Percentiles rank a stretch among this genome's conserved stretches.
Evolutionary conservation across 2,797 vertebrate species (phyloP).

Genomic region (Borostomias antarcticus): DNA sequence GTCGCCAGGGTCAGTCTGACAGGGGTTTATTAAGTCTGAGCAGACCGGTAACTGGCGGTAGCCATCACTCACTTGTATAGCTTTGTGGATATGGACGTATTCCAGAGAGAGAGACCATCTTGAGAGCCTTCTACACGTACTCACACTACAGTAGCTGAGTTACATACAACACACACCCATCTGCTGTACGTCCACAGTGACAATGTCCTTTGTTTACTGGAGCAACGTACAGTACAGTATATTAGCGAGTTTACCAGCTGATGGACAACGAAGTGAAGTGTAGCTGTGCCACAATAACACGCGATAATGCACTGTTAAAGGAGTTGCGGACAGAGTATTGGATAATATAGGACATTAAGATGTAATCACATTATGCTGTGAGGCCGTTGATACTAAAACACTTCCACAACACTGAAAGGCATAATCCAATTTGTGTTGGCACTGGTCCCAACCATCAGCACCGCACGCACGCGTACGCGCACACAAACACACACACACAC

Average conservation of each 20-base stretch:
- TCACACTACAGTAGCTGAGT: no score
- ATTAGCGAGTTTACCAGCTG: neutral
- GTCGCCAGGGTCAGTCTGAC: neutral
- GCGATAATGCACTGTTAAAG: conserved; percentile 73
- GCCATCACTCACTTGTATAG: neutral
- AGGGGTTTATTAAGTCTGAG: neutral
- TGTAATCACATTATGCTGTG: conserved; percentile 76
- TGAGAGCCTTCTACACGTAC: neutral
- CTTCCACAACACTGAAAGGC: conserved; percentile 64
- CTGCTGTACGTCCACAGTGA: neutral
- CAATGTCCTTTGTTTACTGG: neutral
- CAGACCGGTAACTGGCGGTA: neutral
- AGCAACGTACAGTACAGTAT: neutral
- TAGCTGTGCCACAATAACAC: conserved; percentile 50
- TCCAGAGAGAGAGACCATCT: no score
- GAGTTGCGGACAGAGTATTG: conserved; percentile 62
- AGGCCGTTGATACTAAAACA: conserved; percentile 72
- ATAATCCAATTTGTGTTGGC: conserved; percentile 76
- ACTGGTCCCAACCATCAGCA: conserved; percentile 57
- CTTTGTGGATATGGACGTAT: no score
- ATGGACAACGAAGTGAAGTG: no score
- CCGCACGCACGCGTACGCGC: conserved; percentile 58
- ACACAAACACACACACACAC: no score
- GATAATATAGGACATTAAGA: conserved; percentile 68
- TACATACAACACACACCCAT: no score